Conservation (phyloP, 2,797 vertebrate species). For the Cygnus olor region DNA sequence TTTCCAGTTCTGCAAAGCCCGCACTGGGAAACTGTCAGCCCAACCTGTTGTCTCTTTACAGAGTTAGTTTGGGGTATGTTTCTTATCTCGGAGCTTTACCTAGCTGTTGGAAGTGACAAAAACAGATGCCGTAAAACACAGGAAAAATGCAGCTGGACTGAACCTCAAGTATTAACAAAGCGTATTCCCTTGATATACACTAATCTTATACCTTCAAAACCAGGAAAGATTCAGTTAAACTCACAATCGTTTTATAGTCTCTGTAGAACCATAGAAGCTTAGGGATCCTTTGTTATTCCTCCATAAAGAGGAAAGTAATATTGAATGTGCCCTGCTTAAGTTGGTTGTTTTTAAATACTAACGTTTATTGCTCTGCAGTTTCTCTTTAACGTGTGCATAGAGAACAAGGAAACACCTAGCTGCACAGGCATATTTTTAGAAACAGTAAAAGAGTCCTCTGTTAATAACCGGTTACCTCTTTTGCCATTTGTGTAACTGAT, state of each 20-base stretch:
- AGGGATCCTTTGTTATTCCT: constrained; percentile 65
- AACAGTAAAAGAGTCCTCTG: constrained; percentile 23
- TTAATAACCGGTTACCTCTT: constrained; percentile 21
- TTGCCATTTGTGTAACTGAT: constrained; percentile 19
- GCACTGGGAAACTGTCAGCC: neutral
- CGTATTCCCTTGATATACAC: constrained; percentile 46
- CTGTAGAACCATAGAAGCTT: constrained; percentile 58
- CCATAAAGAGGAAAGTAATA: constrained; percentile 64
- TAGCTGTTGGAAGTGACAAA: constrained; percentile 52
- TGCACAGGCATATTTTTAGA: constrained; percentile 11
- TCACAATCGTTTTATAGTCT: constrained; percentile 62
- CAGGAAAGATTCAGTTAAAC: constrained; percentile 69
- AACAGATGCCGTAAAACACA: constrained; percentile 32
- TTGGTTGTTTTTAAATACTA: constrained; percentile 66
- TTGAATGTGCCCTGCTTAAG: constrained; percentile 50
- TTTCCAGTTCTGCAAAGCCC: neutral
- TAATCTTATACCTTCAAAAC: constrained; percentile 54
- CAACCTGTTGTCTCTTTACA: neutral
- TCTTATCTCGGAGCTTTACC: neutral
- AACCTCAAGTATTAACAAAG: constrained; percentile 42
- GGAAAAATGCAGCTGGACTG: constrained; percentile 56
- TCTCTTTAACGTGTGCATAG: constrained; percentile 36
- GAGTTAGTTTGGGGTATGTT: constrained; percentile 33
- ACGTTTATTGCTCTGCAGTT: constrained; percentile 59
- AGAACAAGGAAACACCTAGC: constrained; percentile 50